Conservation (phyloP, 2,888 invertebrate species). For the Cheiracanthium punctorium region DNA sequence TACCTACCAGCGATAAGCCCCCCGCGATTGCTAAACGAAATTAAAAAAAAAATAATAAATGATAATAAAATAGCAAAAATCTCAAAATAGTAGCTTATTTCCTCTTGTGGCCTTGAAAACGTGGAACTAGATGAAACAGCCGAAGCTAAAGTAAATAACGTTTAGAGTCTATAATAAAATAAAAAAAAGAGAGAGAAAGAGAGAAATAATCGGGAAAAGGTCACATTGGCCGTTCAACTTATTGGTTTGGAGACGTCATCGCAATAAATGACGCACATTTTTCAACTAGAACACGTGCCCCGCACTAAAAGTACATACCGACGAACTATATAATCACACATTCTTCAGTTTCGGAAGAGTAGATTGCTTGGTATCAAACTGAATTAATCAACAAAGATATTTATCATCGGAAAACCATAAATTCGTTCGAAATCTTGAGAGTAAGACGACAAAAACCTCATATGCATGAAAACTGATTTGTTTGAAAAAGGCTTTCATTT, state of each 20-base stretch:
- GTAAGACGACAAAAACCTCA: no score
- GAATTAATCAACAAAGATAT: no score
- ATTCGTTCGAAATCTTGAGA: no score
- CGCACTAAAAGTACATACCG: background rate
- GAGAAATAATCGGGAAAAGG: conserved; percentile 60
- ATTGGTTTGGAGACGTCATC: conserved; percentile 41
- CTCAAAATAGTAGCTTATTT: conserved; percentile 10
- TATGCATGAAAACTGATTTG: no score
- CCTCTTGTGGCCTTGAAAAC: conserved; percentile 34
- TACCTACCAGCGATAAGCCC: conserved; percentile 8
- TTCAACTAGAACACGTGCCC: conserved; percentile 23
- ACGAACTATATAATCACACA: no score
- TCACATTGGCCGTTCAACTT: conserved; percentile 60
- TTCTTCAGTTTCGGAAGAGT: no score
- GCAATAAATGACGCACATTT: conserved; percentile 40
- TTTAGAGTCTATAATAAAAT: conserved; percentile 45
- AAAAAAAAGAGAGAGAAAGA: no score
- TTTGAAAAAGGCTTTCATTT: no score
- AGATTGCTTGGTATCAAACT: no score
- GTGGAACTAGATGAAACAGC: conserved; percentile 30
- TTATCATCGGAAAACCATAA: no score
- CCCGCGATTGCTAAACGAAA: conserved; percentile 31
- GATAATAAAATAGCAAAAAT: conserved; percentile 30
- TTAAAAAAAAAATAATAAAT: conserved; percentile 12
- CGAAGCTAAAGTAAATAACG: conserved; percentile 57